Evolutionary conservation across 2,888 invertebrate species (phyloP), one percentile per base, ranked within the genome.

Genomic region (Onchidella celtica): DNA sequence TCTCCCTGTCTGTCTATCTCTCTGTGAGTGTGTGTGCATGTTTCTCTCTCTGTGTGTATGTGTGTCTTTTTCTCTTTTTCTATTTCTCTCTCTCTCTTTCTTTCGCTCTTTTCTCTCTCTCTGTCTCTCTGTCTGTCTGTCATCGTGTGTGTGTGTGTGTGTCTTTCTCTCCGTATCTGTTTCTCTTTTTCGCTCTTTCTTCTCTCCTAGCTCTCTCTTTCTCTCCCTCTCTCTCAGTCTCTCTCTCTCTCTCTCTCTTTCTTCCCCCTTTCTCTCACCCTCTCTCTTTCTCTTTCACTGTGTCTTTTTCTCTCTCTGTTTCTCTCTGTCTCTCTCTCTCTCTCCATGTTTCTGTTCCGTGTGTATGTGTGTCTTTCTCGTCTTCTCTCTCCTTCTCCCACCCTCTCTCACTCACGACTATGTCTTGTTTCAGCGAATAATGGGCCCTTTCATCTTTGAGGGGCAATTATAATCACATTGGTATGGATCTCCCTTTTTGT

Each of bases 41-140:
- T 34, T 4, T 73, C 29, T 32, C 9, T 59, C 9, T 57, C 11
- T 73, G 17, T 40, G 0, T n/a, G 9, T 29, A 3, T 65, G 32
- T 2, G 14, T 34, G 0, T 63, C 3, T 65, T 17, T 65, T 17
- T 65, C 2, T 17, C 2, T 73, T 32, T 9, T 11, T 59, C 17
- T 59, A 59, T 59, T 11, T 59, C 9, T 59, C n/a, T 17, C n/a
- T 59, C 2, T 61, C 1, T 72, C 32, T 55, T 27, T 72, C n/a
- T n/a, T n/a, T n/a, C n/a, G n/a, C n/a, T n/a, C n/a, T n/a, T n/a
- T n/a, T n/a, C n/a, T n/a, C 14, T 38, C 4, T 72, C n/a, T 74
- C 36, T 74, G 24, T 74, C 36, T 74, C 11, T 9, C 24, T 74
- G 59, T 73, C 17, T 73, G 38, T 73, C 21, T 73, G 27, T 32